Conservation (phyloP, 1,140 invertebrate genomes). For the Plutomurus gul region DNA sequence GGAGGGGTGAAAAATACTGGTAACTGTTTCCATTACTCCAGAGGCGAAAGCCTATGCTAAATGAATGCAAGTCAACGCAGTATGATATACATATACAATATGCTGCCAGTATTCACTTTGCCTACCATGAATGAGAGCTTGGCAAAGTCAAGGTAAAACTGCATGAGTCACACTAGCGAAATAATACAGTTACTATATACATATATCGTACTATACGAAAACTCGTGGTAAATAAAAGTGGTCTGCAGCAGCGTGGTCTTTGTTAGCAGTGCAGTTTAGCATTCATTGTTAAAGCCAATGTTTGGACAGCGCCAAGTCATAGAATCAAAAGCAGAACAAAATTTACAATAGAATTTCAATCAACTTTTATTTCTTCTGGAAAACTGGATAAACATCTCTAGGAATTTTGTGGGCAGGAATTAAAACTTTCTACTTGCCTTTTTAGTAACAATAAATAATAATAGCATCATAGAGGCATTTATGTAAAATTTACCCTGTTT, state of each 20-base stretch:
- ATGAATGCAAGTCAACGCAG: constrained; percentile 5
- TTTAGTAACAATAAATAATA: too few relatives aligned
- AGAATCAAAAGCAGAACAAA: not conserved
- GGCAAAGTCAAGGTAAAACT: not conserved
- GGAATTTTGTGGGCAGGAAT: not conserved
- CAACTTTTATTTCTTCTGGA: not conserved
- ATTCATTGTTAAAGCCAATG: constrained; percentile 41
- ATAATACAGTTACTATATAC: not conserved
- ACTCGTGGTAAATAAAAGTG: not conserved
- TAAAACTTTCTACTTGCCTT: not conserved
- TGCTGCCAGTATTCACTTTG: not conserved
- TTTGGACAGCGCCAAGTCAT: constrained; percentile 41
- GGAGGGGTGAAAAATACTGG: constrained; percentile 51
- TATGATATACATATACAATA: not conserved
- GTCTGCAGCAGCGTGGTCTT: not conserved
- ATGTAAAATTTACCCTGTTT: too few relatives aligned
- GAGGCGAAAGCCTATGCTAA: constrained; percentile 5
- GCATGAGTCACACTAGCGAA: not conserved
- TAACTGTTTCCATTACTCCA: constrained; percentile 39
- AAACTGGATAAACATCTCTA: not conserved
- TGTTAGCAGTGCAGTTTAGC: constrained; percentile 41
- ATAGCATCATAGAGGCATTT: too few relatives aligned
- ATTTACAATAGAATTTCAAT: constrained; percentile 1
- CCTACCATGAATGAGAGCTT: not conserved
- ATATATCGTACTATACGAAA: not conserved